These are phyloP conservation scores for Cosmopolites sordidus DNA, from an alignment of 2,888 invertebrate species.

Conservation along the genomic window DNA sequence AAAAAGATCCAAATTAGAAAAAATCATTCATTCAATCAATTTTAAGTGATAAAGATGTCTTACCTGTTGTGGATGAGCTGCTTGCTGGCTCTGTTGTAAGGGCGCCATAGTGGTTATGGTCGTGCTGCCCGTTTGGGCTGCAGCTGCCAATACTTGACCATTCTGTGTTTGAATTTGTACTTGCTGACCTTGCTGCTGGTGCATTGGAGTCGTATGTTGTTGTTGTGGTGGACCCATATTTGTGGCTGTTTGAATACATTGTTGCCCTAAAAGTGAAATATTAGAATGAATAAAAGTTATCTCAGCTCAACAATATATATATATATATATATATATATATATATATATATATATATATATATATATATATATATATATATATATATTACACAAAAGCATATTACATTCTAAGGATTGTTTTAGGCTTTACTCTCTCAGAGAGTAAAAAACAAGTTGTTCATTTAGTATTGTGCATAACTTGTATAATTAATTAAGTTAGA, in stretches of 20 bases:
- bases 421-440: no score
- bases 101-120: conserved; percentile 75
- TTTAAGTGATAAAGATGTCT: no score
- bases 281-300: neutral
- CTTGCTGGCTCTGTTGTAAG: conserved; percentile 60
- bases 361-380: no score
- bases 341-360: no score
- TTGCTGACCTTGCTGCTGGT: conserved; percentile 42
- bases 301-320: neutral
- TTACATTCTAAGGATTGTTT: no score
- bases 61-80: conserved; percentile 51
- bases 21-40: neutral
- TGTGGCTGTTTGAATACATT: conserved; percentile 42
- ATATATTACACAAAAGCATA: no score
- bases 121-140: conserved; percentile 49
- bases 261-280: conserved; percentile 34
- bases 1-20: neutral
- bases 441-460: no score
- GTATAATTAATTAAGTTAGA: no score
- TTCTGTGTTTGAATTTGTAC: conserved; percentile 27
- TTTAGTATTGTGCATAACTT: no score
- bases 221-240: conserved; percentile 44
- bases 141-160: conserved; percentile 42
- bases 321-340: no score
- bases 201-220: conserved; percentile 51